phyloP scores from a whole-genome alignment of 1,140 invertebrate species.

The Zaprionus gabonicus region DNA sequence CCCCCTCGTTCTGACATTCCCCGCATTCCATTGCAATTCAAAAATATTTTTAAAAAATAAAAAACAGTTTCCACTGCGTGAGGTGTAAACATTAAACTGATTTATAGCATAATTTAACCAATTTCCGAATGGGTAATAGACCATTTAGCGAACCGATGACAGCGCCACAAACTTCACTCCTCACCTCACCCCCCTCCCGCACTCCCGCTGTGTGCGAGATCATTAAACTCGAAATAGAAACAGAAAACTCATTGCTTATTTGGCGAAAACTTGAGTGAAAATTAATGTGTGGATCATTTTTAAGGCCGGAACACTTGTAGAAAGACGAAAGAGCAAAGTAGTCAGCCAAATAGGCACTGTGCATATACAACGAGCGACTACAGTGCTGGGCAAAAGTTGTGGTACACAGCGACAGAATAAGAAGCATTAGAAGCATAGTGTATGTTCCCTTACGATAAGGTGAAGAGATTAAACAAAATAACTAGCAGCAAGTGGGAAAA shows the following conservation, averaged over 20 bases:
- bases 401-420: background rate
- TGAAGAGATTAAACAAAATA: background rate
- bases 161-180: constrained; percentile 35
- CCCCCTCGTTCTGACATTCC: constrained; percentile 27
- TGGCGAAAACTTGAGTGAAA: constrained; percentile 63
- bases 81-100: constrained; percentile 57
- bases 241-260: constrained; percentile 42
- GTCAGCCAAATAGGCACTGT: constrained; percentile 28
- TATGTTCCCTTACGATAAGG: background rate
- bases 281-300: constrained; percentile 55
- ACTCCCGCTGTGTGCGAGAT: constrained; percentile 28
- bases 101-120: constrained; percentile 72
- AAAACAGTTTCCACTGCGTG: constrained; percentile 23
- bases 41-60: constrained; percentile 20
- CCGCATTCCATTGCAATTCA: constrained; percentile 55
- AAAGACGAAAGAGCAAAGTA: constrained; percentile 36
- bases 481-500: background rate
- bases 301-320: constrained; percentile 57
- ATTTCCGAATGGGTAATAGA: constrained; percentile 43
- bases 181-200: background rate
- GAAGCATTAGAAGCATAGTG: background rate
- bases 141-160: constrained; percentile 67
- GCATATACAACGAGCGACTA: constrained; percentile 48
- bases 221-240: constrained; percentile 53
- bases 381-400: constrained; percentile 45